A percentile compares a stretch with the other conserved stretches of the same genome.
Evolutionary conservation across 2,888 invertebrate genomes (phyloP).

Genomic region (Lissocephala sabroskyi): DNA sequence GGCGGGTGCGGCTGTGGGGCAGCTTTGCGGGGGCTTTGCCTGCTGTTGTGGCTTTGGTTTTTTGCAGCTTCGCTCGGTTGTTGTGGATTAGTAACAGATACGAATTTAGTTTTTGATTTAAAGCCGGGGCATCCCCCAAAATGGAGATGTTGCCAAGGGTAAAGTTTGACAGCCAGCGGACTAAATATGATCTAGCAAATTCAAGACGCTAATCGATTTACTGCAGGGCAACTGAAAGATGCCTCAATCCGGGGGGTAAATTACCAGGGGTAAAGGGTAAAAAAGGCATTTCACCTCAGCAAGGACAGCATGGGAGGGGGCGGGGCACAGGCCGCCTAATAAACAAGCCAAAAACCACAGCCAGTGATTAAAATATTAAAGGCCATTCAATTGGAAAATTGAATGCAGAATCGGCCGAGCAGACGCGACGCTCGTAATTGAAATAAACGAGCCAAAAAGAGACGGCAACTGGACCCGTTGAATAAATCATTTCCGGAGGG

Average conservation of each 20-base stretch:
- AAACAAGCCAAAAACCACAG: slow-evolving; percentile 7
- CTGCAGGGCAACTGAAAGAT: too few relatives aligned
- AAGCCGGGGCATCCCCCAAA: not conserved
- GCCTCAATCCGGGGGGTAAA: too few relatives aligned
- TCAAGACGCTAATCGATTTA: too few relatives aligned
- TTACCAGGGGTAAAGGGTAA: too few relatives aligned
- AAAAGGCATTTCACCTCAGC: too few relatives aligned
- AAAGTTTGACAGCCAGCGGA: too few relatives aligned
- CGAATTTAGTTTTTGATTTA: slow-evolving; percentile 7
- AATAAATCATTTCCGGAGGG: slow-evolving; percentile 64
- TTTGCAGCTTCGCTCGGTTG: not conserved
- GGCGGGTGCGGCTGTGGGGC: too few relatives aligned
- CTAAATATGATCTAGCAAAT: too few relatives aligned
- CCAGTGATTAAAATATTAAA: slow-evolving; percentile 62
- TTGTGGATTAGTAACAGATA: slow-evolving; percentile 10
- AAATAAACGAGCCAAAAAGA: slow-evolving; percentile 49
- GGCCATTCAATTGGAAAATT: slow-evolving; percentile 64
- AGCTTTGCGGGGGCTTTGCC: slow-evolving; percentile 36
- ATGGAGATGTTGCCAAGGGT: too few relatives aligned
- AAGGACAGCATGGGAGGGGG: too few relatives aligned
- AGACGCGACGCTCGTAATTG: slow-evolving; percentile 33
- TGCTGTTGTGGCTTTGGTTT: slow-evolving; percentile 1
- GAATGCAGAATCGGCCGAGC: slow-evolving; percentile 27
- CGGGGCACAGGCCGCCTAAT: too few relatives aligned
- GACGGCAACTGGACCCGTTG: slow-evolving; percentile 27